Conservation (phyloP, 1,140 invertebrate genomes). For the Drosophila orosa region DNA sequence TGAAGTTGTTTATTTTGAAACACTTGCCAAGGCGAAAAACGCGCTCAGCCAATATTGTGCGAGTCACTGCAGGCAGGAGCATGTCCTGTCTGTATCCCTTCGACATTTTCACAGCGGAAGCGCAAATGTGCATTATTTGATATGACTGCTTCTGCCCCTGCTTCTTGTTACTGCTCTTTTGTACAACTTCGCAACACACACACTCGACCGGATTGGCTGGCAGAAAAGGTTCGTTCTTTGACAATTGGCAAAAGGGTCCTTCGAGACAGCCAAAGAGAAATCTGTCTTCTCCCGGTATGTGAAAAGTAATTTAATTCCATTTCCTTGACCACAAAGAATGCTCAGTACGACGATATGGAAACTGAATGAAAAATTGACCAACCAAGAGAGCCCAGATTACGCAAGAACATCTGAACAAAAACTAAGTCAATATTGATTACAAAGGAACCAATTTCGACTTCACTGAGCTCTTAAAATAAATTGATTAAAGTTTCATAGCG, state of each 20-base stretch:
- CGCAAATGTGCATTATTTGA: constrained; percentile 79
- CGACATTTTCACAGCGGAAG: constrained; percentile 59
- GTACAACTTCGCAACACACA: constrained; percentile 6
- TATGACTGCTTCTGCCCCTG: constrained; percentile 43
- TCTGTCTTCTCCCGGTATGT: constrained; percentile 8
- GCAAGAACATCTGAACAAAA: constrained; percentile 9
- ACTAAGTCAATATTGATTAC: constrained; percentile 18
- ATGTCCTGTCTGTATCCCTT: constrained; percentile 30
- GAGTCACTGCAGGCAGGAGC: constrained; percentile 21
- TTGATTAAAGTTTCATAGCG: constrained; percentile 16
- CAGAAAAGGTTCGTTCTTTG: constrained; percentile 16
- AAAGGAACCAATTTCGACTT: constrained; percentile 9
- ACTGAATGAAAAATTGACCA: constrained; percentile 12
- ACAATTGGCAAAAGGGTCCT: constrained; percentile 11
- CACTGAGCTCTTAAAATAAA: constrained; percentile 16
- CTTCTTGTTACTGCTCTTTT: constrained; percentile 25
- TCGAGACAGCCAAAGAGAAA: constrained; percentile 4
- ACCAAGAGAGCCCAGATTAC: constrained; percentile 9
- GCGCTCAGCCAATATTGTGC: constrained; percentile 54
- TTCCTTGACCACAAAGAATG: constrained; percentile 24
- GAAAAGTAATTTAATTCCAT: constrained; percentile 44
- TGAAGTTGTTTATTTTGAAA: constrained; percentile 79
- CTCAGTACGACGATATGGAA: constrained; percentile 1
- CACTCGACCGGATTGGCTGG: constrained; percentile 27
- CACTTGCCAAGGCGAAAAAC: constrained; percentile 60